Percentiles rank a stretch among this genome's conserved stretches.
Evolutionary conservation across 35 echinoderm and acorn worm species (phyloP).

Genomic region (Hemicentrotus pulcherrimus): DNA sequence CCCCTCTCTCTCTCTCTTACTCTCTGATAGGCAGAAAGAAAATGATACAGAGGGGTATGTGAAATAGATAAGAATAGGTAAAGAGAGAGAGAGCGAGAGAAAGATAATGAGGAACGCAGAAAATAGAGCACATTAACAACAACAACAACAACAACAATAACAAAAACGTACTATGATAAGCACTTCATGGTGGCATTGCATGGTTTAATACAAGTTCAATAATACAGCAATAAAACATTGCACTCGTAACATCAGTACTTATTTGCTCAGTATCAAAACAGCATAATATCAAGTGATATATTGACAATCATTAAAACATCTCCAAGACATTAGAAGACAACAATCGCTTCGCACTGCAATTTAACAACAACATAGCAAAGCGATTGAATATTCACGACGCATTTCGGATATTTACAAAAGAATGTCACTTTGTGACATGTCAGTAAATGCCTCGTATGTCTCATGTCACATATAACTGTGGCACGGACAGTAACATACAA

Average conservation of each 20-base stretch:
- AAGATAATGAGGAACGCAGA: background rate
- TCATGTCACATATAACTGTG: too few relatives aligned
- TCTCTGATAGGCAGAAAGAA: background rate
- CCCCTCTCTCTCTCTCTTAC: background rate
- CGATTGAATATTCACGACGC: background rate
- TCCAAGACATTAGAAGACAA: background rate
- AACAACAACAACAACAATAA: too few relatives aligned
- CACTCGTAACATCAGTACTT: conserved; percentile 2
- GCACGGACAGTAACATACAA: too few relatives aligned
- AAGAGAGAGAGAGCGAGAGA: background rate
- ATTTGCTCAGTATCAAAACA: conserved; percentile 11
- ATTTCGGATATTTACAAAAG: background rate
- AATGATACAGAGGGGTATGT: too few relatives aligned
- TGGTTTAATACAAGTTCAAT: background rate
- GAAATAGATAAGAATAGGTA: background rate
- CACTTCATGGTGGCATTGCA: background rate
- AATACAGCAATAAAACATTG: background rate
- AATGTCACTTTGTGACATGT: background rate
- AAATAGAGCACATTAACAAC: too few relatives aligned
- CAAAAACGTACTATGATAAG: too few relatives aligned
- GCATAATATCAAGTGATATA: background rate
- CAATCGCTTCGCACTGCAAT: background rate
- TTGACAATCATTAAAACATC: background rate
- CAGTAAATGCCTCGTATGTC: too few relatives aligned
- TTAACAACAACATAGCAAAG: background rate